Percentiles rank a stretch among this genome's conserved stretches.
phyloP scores from a whole-genome alignment of 1,140 invertebrate species.

The Cydia fagiglandana region DNA sequence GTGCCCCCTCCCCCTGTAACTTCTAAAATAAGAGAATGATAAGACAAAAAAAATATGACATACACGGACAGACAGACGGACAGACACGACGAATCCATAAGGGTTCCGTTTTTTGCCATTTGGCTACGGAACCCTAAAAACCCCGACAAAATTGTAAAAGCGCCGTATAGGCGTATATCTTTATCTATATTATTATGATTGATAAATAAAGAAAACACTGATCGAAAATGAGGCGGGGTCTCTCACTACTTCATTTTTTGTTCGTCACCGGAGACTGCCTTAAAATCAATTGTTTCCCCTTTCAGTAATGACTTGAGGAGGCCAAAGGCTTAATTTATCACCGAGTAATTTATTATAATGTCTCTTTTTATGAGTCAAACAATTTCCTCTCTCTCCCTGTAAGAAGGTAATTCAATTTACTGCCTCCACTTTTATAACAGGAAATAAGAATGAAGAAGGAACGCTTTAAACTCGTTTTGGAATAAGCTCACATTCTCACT shows the following conservation, averaged over 20 bases:
- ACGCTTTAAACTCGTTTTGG: no score
- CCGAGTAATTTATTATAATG: neutral
- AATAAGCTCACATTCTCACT: no score
- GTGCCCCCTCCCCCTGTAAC: no score
- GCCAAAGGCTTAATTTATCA: neutral
- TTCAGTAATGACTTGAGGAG: neutral
- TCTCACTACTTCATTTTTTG: neutral
- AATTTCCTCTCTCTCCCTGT: neutral
- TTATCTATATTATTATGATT: no score
- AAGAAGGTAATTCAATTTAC: neutral
- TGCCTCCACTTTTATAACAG: neutral
- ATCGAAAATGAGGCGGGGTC: neutral
- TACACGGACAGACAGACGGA: no score
- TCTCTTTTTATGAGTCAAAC: constrained; percentile 6
- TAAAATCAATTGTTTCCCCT: constrained; percentile 8
- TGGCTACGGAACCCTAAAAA: no score
- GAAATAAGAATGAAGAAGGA: neutral
- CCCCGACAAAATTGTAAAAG: no score
- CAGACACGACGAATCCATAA: no score
- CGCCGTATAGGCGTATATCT: no score
- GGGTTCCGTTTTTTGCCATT: no score
- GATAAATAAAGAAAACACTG: neutral
- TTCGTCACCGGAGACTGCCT: neutral
- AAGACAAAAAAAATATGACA: no score
- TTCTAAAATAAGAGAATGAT: no score